Evolutionary conservation across 2,113 vertebrate species (phyloP).

Genomic region (Gallinago jamesoni): DNA sequence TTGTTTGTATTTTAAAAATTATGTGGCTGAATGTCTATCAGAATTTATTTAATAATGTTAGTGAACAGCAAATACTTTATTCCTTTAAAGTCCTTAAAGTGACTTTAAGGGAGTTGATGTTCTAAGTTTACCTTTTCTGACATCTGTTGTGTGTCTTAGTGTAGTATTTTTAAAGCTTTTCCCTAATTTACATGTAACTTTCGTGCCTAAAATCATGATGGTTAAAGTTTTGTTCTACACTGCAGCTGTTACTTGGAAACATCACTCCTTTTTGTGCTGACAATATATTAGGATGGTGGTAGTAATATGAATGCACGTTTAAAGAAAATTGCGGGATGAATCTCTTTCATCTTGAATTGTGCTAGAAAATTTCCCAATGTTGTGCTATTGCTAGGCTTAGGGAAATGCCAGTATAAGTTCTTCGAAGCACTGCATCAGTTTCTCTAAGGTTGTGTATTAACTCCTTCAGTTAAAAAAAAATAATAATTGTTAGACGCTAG

Average conservation of each 20-base stretch:
- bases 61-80: neutral
- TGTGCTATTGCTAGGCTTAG: neutral
- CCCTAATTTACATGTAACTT: neutral
- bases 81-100: neutral
- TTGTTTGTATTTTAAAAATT: neutral
- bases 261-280: neutral
- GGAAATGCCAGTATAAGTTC: neutral
- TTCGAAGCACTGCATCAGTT: neutral
- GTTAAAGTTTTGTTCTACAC: neutral
- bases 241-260: neutral
- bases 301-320: neutral
- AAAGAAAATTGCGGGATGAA: neutral
- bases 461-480: neutral
- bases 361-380: neutral
- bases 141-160: neutral
- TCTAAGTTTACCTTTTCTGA: neutral
- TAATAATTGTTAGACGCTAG: neutral
- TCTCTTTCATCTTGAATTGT: conserved; percentile 30
- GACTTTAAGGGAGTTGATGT: neutral
- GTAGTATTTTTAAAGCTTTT: neutral
- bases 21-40: neutral
- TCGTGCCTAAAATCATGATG: neutral
- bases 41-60: neutral
- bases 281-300: neutral
- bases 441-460: neutral